Percentiles rank a stretch among this genome's conserved stretches.
Conservation (phyloP, 2,797 vertebrate genomes). For the Tympanoctomys barrerae region DNA sequence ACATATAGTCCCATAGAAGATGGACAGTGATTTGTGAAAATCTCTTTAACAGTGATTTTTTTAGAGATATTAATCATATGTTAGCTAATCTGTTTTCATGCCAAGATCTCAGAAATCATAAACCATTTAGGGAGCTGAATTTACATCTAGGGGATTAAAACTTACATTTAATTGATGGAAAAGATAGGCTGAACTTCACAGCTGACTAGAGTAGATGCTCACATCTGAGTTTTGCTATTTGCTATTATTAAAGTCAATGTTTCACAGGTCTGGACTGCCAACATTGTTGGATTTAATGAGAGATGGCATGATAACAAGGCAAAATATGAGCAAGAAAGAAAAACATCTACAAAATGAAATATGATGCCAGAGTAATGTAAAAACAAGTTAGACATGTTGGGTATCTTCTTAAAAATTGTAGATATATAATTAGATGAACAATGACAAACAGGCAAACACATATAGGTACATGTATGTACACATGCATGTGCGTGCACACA, state of each 20-base stretch:
- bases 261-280: neutral
- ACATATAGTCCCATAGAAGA: neutral
- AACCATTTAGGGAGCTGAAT: neutral
- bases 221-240: neutral
- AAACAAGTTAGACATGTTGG: neutral
- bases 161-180: neutral
- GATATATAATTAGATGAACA: neutral
- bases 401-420: conserved; percentile 9
- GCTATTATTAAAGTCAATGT: neutral
- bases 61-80: neutral
- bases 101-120: neutral
- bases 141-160: neutral
- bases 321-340: neutral
- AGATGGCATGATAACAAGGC: neutral
- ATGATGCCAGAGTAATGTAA: neutral
- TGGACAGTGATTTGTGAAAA: neutral
- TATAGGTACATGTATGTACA: too few relatives aligned
- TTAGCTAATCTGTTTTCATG: neutral
- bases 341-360: neutral
- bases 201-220: neutral
- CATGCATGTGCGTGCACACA: neutral
- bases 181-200: neutral
- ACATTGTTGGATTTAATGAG: conserved; percentile 4
- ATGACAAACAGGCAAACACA: neutral
- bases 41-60: neutral